phyloP scores from a whole-genome alignment of 2,113 vertebrate species.

The Ahaetulla prasina region DNA sequence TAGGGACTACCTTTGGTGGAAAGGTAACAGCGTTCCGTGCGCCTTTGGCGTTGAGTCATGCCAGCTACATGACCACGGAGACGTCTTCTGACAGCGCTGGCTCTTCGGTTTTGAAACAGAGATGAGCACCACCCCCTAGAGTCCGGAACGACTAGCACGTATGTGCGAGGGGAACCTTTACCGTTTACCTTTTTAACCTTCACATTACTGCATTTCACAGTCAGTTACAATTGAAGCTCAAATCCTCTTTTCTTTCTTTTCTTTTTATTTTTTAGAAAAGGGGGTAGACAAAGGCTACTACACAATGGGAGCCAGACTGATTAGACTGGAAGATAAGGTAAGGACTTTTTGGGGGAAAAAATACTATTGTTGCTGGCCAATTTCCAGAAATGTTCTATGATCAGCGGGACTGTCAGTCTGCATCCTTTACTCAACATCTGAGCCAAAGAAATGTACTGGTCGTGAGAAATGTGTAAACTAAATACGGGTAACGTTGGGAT shows the following conservation, averaged over 20 bases:
- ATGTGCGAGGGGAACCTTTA: no score
- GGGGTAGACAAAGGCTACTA: constrained; percentile 83
- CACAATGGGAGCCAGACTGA: constrained; percentile 83
- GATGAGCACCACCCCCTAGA: no score
- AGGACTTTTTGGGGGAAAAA: constrained; percentile 2
- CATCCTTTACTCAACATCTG: constrained; percentile 25
- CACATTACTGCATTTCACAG: constrained; percentile 6
- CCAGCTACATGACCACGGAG: no score
- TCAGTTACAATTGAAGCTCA: constrained; percentile 2
- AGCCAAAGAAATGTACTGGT: background rate
- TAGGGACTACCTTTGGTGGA: no score
- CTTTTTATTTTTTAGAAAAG: constrained; percentile 73
- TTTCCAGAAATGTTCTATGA: constrained; percentile 39
- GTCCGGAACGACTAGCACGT: no score
- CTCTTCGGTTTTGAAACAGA: no score
- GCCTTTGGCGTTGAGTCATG: no score
- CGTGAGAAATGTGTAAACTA: background rate
- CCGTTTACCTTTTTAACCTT: no score
- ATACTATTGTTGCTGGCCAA: background rate
- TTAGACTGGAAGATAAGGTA: constrained; percentile 89
- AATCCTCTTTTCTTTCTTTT: constrained; percentile 28
- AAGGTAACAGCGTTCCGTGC: no score
- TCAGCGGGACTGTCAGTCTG: constrained; percentile 35
- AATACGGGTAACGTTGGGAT: background rate
- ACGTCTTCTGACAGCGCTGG: no score